Percentiles rank a stretch among this genome's conserved stretches.
These are phyloP conservation scores for Pyrgilauda ruficollis DNA, from an alignment of 2,113 vertebrate species.

Conservation along the genomic window DNA sequence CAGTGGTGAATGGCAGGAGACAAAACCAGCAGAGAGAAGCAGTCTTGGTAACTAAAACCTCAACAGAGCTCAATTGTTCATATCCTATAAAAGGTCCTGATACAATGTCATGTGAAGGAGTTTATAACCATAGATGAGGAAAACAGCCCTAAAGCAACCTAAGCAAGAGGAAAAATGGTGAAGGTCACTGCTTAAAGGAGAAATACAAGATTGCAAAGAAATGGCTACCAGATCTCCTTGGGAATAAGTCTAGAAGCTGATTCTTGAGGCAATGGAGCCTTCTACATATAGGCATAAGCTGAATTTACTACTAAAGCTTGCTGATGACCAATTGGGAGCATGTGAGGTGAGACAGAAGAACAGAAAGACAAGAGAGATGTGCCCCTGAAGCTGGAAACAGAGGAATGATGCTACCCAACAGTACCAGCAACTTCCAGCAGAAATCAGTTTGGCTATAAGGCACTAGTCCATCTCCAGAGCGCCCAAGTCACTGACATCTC, in stretches of 20 bases:
- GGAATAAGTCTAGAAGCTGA: background rate
- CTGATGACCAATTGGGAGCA: background rate
- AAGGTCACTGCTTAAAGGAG: background rate
- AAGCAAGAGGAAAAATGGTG: background rate
- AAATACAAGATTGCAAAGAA: background rate
- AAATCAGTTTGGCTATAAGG: background rate
- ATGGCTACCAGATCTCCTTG: background rate
- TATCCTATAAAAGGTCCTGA: background rate
- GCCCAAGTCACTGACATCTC: background rate
- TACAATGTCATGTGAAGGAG: fast-evolving
- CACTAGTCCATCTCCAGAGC: background rate
- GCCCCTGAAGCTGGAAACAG: background rate
- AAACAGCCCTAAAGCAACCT: background rate
- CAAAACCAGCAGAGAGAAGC: background rate
- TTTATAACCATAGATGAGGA: background rate
- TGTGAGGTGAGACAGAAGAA: background rate
- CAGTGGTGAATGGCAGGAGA: background rate
- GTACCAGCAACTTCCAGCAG: background rate
- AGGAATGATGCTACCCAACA: background rate
- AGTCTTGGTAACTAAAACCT: background rate
- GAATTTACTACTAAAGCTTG: background rate
- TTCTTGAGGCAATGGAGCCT: background rate
- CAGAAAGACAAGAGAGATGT: background rate
- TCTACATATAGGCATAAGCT: background rate
- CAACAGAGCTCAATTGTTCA: background rate